Conservation (phyloP, 2,797 vertebrate genomes). For the Bucorvus abyssinicus region DNA sequence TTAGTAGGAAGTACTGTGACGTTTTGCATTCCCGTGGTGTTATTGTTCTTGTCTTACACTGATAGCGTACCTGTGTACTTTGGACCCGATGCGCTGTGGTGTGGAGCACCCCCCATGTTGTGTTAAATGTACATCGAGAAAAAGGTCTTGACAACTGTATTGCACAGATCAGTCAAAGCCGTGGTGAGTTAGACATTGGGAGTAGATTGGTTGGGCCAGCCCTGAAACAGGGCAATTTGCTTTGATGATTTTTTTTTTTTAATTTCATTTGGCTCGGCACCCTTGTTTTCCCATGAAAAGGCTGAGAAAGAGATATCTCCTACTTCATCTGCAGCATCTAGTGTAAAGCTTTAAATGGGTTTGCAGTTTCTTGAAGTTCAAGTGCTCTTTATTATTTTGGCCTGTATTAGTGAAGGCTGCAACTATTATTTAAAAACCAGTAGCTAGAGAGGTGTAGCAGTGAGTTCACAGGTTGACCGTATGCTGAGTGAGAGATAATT, state of each 20-base stretch:
- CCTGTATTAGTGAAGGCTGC: not conserved
- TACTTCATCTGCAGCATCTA: not conserved
- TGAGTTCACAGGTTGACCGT: not conserved
- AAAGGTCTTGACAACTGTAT: not conserved
- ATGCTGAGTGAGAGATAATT: not conserved
- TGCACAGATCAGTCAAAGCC: not conserved
- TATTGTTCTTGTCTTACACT: not conserved
- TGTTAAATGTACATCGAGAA: not conserved
- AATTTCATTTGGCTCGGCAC: not conserved
- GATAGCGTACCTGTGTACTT: not conserved
- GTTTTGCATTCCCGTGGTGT: not conserved
- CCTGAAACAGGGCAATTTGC: not conserved
- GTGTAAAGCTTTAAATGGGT: not conserved
- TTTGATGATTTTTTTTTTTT: not conserved
- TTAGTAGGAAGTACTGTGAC: not conserved
- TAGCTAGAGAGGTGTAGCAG: not conserved
- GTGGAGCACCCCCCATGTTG: not conserved
- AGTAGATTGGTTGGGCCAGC: not conserved
- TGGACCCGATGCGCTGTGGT: not conserved
- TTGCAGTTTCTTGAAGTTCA: not conserved
- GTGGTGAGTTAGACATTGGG: not conserved
- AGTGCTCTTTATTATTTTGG: conserved; percentile 23
- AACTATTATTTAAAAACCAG: not conserved
- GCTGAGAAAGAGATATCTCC: not conserved
- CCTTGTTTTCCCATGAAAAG: not conserved